Evolutionary conservation across 2,888 invertebrate species (phyloP).

Genomic region (Leptinotarsa haldemani): DNA sequence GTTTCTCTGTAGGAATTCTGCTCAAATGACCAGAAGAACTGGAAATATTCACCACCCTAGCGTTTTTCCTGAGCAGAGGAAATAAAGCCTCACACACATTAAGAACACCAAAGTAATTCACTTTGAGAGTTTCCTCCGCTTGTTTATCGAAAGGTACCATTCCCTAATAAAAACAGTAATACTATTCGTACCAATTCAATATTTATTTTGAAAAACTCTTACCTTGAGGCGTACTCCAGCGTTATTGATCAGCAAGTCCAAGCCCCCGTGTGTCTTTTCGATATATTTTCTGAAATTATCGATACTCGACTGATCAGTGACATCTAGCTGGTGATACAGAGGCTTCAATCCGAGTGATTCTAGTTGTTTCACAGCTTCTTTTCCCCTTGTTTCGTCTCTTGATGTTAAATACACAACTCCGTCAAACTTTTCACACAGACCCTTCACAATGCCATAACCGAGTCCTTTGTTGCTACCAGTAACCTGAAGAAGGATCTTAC

Average conservation of each 20-base stretch:
- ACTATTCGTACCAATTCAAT: neutral
- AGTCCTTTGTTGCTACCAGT: conserved; percentile 80
- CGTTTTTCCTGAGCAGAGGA: conserved; percentile 76
- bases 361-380: conserved; percentile 71
- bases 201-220: conserved; percentile 28
- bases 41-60: conserved; percentile 81
- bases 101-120: conserved; percentile 78
- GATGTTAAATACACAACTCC: conserved; percentile 80
- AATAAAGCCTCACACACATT: conserved; percentile 76
- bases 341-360: conserved; percentile 70
- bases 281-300: conserved; percentile 71
- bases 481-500: conserved; percentile 63
- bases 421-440: conserved; percentile 73
- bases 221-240: conserved; percentile 79
- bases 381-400: conserved; percentile 70
- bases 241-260: conserved; percentile 82
- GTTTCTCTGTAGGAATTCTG: conserved; percentile 70
- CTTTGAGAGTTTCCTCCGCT: conserved; percentile 76
- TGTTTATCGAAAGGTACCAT: conserved; percentile 73
- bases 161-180: conserved; percentile 53
- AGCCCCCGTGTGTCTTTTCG: conserved; percentile 72
- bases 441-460: conserved; percentile 76
- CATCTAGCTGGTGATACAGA: conserved; percentile 77
- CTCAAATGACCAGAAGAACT: conserved; percentile 76
- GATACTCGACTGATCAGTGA: conserved; percentile 72